phyloP scores from a whole-genome alignment of 2,113 vertebrate genomes.

The Mormoops blainvillei region DNA sequence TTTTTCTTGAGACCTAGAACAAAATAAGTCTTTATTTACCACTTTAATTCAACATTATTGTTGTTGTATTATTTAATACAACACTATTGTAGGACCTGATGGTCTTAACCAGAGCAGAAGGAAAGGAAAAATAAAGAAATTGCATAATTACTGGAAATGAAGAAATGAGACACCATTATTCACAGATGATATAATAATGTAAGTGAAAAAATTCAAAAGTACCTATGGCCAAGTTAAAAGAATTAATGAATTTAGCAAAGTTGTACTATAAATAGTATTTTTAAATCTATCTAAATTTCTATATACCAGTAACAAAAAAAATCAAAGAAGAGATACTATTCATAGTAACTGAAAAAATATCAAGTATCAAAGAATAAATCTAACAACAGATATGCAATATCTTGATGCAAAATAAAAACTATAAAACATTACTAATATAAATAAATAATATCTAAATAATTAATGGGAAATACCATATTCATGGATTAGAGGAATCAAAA shows the following conservation, averaged over 20 bases:
- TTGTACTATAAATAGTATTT: background rate
- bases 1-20: background rate
- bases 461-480: background rate
- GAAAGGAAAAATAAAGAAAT: background rate
- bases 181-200: background rate
- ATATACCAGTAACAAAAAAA: background rate
- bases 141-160: background rate
- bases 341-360: constrained; percentile 8
- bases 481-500: background rate
- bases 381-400: background rate
- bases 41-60: background rate
- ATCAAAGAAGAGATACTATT: background rate
- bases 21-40: background rate
- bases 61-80: too few species aligned
- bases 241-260: background rate
- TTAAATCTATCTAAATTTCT: background rate
- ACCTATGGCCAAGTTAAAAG: background rate
- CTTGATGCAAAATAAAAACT: background rate
- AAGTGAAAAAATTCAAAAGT: background rate
- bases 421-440: background rate
- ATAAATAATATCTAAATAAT: background rate
- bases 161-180: background rate
- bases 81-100: background rate
- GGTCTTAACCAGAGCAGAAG: background rate
- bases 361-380: background rate